These are phyloP conservation scores for Blomia tropicalis DNA, from an alignment of 2,888 invertebrate species.

Conservation along the genomic window DNA sequence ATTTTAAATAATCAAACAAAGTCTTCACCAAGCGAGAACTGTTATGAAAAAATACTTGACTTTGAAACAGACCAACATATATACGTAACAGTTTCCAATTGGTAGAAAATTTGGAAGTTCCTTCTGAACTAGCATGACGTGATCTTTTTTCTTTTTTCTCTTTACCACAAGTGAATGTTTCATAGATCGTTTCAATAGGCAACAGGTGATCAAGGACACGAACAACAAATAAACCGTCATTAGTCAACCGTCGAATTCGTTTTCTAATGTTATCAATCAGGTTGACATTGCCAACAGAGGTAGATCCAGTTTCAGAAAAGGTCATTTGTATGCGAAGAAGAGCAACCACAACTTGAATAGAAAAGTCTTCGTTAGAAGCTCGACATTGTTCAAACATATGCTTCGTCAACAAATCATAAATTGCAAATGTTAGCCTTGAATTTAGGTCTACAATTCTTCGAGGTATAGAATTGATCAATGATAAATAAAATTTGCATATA, in stretches of 20 bases:
- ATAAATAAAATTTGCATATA: slow-evolving; percentile 2
- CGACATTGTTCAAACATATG: neutral
- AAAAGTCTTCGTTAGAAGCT: neutral
- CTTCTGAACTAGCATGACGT: neutral
- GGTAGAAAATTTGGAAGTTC: neutral
- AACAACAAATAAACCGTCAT: slow-evolving; percentile 16
- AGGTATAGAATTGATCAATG: neutral
- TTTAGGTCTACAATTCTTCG: neutral
- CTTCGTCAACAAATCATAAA: neutral
- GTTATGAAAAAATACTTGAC: slow-evolving; percentile 56
- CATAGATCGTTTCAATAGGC: neutral
- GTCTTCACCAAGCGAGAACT: slow-evolving; percentile 51
- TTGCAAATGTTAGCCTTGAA: neutral
- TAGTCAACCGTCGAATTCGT: neutral
- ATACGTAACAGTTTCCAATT: slow-evolving; percentile 34
- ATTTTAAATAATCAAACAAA: slow-evolving; percentile 59
- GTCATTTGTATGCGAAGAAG: neutral
- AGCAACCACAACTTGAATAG: neutral
- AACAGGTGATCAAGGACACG: neutral
- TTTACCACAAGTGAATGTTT: neutral
- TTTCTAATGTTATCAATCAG: neutral
- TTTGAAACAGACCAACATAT: slow-evolving; percentile 35
- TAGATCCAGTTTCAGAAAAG: neutral
- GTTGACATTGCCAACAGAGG: neutral
- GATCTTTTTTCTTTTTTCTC: neutral